These are phyloP conservation scores for Xiphorhynchus erythropygius DNA, from an alignment of 2,797 vertebrate genomes.

Conservation along the genomic window DNA sequence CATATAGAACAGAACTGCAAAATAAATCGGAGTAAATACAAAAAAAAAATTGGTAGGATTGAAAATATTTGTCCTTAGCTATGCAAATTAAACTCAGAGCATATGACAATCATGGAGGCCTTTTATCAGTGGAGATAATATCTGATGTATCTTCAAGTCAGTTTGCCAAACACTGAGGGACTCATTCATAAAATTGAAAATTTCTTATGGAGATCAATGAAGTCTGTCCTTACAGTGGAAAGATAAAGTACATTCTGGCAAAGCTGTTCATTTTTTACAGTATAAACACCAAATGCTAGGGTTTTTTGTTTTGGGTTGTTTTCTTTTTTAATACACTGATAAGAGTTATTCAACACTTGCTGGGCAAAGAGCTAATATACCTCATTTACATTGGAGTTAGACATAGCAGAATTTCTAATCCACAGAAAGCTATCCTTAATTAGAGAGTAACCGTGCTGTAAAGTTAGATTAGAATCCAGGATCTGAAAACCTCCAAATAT, in stretches of 20 bases:
- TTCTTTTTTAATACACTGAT: not conserved
- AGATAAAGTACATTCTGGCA: not conserved
- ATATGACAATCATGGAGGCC: not conserved
- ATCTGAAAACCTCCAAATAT: not conserved
- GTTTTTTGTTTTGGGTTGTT: no score
- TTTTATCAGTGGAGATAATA: not conserved
- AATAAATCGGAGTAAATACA: not conserved
- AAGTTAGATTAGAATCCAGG: not conserved
- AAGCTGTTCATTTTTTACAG: not conserved
- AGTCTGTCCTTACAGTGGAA: not conserved
- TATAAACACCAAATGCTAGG: not conserved
- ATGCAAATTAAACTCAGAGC: not conserved
- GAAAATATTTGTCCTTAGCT: not conserved
- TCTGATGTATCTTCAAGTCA: not conserved
- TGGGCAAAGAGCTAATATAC: not conserved
- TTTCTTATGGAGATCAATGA: not conserved
- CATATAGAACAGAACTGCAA: not conserved
- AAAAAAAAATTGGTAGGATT: not conserved
- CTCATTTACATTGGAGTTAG: not conserved
- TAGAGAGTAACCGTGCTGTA: not conserved
- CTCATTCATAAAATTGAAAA: not conserved
- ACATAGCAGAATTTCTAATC: not conserved
- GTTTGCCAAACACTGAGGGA: not conserved
- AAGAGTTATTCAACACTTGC: not conserved
- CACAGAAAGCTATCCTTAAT: not conserved